Base-by-base conservation (phyloP, 2,113 vertebrate genomes). In the Megalops atlanticus region DNA sequence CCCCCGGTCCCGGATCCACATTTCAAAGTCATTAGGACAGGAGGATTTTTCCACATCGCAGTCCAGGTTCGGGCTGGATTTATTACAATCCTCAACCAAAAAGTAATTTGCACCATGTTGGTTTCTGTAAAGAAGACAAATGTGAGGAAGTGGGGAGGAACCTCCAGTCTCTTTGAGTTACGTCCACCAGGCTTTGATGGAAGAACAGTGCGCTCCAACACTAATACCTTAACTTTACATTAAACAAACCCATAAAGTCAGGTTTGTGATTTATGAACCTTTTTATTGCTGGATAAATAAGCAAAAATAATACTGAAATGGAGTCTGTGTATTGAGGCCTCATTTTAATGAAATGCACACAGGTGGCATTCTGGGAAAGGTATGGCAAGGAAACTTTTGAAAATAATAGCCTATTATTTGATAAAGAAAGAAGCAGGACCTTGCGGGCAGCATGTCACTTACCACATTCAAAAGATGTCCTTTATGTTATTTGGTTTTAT, bases 41-140 rank as follows among this genome's bases (percentile, higher is more conserved):
- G 54, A 81, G 85, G 82, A 69, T 77, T 88, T 89, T 87, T 87
- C 87, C 91, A 88, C 80, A 86, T 87, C 87, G 87, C 54, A 84
- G 78, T 89, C 88, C 88, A 89, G 84, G 81, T 84, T 88, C 64
- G 81, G 89, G 88, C 86, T 84, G 87, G 88, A 93, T 90, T 91
- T 92, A 91, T 90, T 91, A 85, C n/a, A 82, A 86, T 85, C 85
- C 82, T 89, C 82, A 85, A 91, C 89, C 89, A 83, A 90, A 90
- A 90, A 90, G 89, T 90, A 86, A 91, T 93, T 90, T 93, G 92
- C 89, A 91, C 89, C 86, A 86, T 90, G 90, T 90, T 91, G 85
- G 86, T 85, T 91, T 89, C n/a, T n/a, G n/a, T n/a, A n/a, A n/a
- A n/a, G n/a, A n/a, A n/a, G n/a, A n/a, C n/a, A n/a, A n/a, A n/a